phyloP scores from a whole-genome alignment of 2,888 invertebrate species.

The Heliconius erato region DNA sequence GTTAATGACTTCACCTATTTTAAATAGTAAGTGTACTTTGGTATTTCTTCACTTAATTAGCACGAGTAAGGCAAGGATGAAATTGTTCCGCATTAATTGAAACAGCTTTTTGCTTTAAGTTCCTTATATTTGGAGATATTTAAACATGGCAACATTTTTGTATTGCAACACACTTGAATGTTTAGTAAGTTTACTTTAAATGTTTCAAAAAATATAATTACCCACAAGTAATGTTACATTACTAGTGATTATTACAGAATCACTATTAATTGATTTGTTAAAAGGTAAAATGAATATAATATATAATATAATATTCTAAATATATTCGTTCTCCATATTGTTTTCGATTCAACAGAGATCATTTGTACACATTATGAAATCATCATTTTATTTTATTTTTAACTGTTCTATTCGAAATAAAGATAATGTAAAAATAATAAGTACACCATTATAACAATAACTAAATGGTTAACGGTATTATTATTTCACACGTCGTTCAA shows the following conservation, averaged over 20 bases:
- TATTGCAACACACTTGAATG: neutral
- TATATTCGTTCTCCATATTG: neutral
- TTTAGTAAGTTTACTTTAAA: neutral
- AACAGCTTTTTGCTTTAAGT: conserved; percentile 29
- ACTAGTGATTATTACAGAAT: too few relatives aligned
- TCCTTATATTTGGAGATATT: conserved; percentile 19
- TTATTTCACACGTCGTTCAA: neutral
- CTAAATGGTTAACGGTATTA: neutral
- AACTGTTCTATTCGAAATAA: too few relatives aligned
- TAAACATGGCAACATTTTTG: conserved; percentile 17
- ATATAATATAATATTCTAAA: neutral
- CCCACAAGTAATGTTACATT: neutral
- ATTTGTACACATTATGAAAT: neutral
- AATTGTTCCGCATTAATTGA: conserved; percentile 41
- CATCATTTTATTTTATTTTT: neutral
- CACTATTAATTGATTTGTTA: neutral
- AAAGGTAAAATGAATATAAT: neutral
- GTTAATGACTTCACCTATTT: conserved; percentile 18
- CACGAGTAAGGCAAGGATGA: conserved; percentile 32
- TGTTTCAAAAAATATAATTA: neutral
- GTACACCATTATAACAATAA: too few relatives aligned
- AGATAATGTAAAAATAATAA: too few relatives aligned
- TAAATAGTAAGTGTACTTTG: neutral
- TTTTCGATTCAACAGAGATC: neutral
- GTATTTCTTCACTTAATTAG: conserved; percentile 34